phyloP scores from a whole-genome alignment of 1,140 invertebrate species.

The Calephelis virginiensis region DNA sequence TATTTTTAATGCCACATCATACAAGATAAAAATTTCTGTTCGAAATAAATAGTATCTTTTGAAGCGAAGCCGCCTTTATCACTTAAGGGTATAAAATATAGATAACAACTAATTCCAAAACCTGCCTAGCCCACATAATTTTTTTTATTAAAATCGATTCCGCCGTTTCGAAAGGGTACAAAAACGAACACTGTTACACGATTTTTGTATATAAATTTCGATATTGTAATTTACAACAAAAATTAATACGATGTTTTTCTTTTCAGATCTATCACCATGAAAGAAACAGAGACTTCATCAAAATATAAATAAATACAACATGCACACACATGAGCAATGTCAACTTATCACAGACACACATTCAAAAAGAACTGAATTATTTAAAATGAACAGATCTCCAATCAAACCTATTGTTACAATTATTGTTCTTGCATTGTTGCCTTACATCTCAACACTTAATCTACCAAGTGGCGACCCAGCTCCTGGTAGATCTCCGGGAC shows the following conservation, averaged over 20 bases:
- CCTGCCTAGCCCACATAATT: too few relatives aligned
- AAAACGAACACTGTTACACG: too few relatives aligned
- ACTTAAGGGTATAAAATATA: too few relatives aligned
- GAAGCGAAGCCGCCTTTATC: too few relatives aligned
- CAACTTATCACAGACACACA: conserved; percentile 21
- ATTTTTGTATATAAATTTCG: too few relatives aligned
- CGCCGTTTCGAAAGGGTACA: too few relatives aligned
- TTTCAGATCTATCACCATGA: background rate
- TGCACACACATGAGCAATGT: conserved; percentile 28
- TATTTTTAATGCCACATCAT: too few relatives aligned
- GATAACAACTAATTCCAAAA: too few relatives aligned
- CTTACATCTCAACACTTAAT: conserved; percentile 58
- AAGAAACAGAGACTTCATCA: background rate
- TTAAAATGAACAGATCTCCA: conserved; percentile 45
- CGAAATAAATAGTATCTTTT: too few relatives aligned
- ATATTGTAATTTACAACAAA: conserved; percentile 11
- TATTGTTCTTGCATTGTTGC: conserved; percentile 51
- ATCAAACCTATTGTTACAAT: conserved; percentile 42
- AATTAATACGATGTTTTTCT: conserved; percentile 26
- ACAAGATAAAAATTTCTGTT: too few relatives aligned
- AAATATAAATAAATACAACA: conserved; percentile 15
- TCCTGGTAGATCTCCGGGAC: conserved; percentile 64
- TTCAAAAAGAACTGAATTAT: conserved; percentile 36
- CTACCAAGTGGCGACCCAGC: conserved; percentile 66
- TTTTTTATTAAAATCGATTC: too few relatives aligned